Evolutionary conservation across 1,140 invertebrate species (phyloP).

Genomic region (Macrobrachium nipponense): DNA sequence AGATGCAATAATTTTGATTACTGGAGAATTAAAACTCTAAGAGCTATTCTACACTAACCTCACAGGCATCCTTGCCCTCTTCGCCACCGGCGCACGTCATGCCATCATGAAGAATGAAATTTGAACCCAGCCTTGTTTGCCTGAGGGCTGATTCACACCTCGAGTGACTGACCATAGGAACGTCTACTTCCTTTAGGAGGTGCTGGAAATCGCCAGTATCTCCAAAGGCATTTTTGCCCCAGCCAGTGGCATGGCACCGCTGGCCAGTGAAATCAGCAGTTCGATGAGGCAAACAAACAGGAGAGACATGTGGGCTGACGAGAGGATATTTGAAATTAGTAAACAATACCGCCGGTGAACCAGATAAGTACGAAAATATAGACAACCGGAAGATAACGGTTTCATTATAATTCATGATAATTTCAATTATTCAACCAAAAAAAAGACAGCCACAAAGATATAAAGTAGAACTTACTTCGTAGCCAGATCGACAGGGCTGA

Average conservation of each 20-base stretch:
- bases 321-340: not conserved
- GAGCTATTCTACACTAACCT: slow-evolving; percentile 63
- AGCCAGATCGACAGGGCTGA: slow-evolving; percentile 83
- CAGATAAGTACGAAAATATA: too few relatives aligned
- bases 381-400: too few relatives aligned
- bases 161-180: slow-evolving; percentile 58
- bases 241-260: slow-evolving; percentile 82
- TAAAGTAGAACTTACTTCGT: slow-evolving; percentile 79
- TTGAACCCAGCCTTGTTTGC: slow-evolving; percentile 60
- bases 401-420: too few relatives aligned
- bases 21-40: not conserved
- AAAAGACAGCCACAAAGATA: too few relatives aligned
- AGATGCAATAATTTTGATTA: not conserved
- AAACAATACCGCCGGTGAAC: too few relatives aligned
- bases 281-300: slow-evolving; percentile 76
- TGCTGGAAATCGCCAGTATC: slow-evolving; percentile 76
- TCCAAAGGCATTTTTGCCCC: slow-evolving; percentile 84
- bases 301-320: slow-evolving; percentile 76
- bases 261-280: slow-evolving; percentile 74
- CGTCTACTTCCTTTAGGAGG: slow-evolving; percentile 73
- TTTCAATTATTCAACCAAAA: too few relatives aligned
- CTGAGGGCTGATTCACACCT: slow-evolving; percentile 57
- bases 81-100: slow-evolving; percentile 93
- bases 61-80: slow-evolving; percentile 84
- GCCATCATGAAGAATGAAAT: slow-evolving; percentile 69